Conservation (phyloP, 2,113 vertebrate species). For the Miniopterus natalensis region DNA sequence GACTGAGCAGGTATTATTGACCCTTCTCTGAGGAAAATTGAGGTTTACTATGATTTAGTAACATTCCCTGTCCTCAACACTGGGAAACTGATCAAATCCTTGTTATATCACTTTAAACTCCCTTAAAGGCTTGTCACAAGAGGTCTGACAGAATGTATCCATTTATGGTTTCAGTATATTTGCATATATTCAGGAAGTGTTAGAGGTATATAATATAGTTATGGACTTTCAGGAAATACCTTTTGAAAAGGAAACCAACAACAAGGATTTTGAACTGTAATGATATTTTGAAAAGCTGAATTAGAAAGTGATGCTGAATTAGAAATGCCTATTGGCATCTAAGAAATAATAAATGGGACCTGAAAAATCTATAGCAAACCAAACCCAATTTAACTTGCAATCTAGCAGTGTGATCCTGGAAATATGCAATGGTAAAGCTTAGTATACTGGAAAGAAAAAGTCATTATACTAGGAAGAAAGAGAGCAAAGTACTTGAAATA, state of each 20-base stretch:
- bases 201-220: background rate
- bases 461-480: background rate
- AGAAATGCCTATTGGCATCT: background rate
- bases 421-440: conserved; percentile 4
- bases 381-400: background rate
- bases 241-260: conserved; percentile 41
- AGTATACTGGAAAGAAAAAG: conserved; percentile 4
- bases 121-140: background rate
- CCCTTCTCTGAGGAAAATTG: conserved; percentile 8
- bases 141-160: background rate
- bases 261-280: background rate
- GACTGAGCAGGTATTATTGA: background rate
- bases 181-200: conserved; percentile 44
- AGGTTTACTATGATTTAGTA: background rate
- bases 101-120: background rate
- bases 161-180: conserved; percentile 35
- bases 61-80: conserved; percentile 5
- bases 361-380: background rate
- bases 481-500: conserved; percentile 17
- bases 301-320: conserved; percentile 47
- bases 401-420: background rate
- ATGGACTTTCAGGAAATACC: background rate
- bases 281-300: conserved; percentile 41
- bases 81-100: conserved; percentile 21
- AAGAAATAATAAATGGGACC: conserved; percentile 1